Base-by-base conservation (phyloP, 64 coral and sea anemone genomes). In the Stylophora pistillata region DNA sequence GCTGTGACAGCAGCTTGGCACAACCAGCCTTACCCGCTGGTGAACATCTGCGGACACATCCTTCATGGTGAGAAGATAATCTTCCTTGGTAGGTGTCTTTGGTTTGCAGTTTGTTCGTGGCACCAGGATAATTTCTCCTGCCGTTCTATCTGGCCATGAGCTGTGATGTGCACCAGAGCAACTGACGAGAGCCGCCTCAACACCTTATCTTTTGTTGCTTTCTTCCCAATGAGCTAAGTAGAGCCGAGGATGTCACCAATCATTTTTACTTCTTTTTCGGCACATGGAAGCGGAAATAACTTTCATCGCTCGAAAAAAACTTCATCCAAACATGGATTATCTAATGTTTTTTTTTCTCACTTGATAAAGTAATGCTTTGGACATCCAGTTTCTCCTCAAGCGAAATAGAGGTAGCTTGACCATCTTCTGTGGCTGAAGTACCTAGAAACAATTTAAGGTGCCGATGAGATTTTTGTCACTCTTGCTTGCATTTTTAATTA, bases 1-100 rank as follows among this genome's bases (percentile, higher is more conserved):
- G 28, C 86, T 76, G 28, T 70, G 82, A 58, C 86, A 87, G 53
- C 52, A 87, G 18, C 71, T 64, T 1, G 75, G 72, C n/a, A 87
- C 86, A 17, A 87, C 86, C 16, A 87, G 72, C 25, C 73, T 53
- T 30, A 71, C 71, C 7, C 56, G 53, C 31, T 74, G 21, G 56
- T 55, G 58, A 76, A 25, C 55, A 41, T 55, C 25, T 21, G n/a
- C n/a, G n/a, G 55, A 34, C 18, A 55, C 53, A 30, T 87, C 85
- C 4, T 21, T 74, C 33, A 74, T 87, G 16, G 70, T 87, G 31
- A 87, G 58, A 25, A 87, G 53, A 23, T 55, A 55, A 13, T 87
- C 70, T 5, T 74, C 18, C 21, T 25, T 21, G 17, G 13, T 7
- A 27, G 68, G 37, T 21, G 37, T 47, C 33, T 60, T 2, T 29